Base-by-base conservation (phyloP, 2,797 vertebrate genomes). In the Cetoscarus ocellatus region DNA sequence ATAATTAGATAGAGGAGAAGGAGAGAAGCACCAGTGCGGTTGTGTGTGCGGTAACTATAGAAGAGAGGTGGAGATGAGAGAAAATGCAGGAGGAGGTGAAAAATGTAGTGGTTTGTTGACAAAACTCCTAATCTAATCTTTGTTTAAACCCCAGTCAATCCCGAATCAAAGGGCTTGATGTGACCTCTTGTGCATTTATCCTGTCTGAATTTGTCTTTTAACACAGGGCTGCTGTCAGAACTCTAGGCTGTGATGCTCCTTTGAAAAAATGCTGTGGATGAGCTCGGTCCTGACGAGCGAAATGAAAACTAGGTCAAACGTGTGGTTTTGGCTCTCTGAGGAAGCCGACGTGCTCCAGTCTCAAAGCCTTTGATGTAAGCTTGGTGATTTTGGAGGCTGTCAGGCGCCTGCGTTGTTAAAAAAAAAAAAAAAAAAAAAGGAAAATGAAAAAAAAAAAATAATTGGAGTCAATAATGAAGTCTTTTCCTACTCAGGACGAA, bases 291-390 rank as follows among this genome's bases (percentile, higher is more conserved):
- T 68, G 65, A 39, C 1, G 17, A 67, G 54, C 27, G 8, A 11
- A 75, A 72, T 70, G 40, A 67, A 84, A 88, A 86, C 13, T 91
- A 69, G 85, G 90, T 90, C 86, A 90, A 86, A 87, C 44, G 42
- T 50, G 63, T 61, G 71, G 67, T 79, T 80, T 69, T 12, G 61
- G 67, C 19, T 75, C 70, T 70, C 70, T 19, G 71, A 68, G 61
- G 74, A 72, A 73, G 58, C 69, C 53, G 40, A 67, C 13, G 39
- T 39, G 70, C 71, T 64, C 47, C 39, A 51, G 55, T 65, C 67
- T 70, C 14, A 10, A 45, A 57, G 36, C 68, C 81, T 92, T 91
- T 91, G 82, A 89, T 87, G 80, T 88, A 8, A n/a, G 10, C 51
- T 67, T 34, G 1, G 69, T 66, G 68, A 80, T 73, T 82, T 80